A percentile compares a stretch with the other conserved stretches of the same genome.
Conservation (phyloP, 1,140 invertebrate species). For the Drosophila ambigua region DNA sequence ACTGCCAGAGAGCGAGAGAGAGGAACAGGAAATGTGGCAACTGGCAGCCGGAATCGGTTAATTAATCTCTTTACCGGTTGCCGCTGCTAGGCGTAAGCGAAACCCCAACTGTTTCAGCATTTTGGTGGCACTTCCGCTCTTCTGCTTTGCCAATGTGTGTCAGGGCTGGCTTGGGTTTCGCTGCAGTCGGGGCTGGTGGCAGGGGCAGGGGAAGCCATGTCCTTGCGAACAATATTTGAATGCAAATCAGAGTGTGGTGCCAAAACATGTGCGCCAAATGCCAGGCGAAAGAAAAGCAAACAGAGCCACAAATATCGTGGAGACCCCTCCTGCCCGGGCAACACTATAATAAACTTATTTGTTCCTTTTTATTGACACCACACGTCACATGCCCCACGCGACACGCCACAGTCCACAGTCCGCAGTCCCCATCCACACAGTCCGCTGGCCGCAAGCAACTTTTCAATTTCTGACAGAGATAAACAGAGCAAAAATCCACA, state of each 20-base stretch:
- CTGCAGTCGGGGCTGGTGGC: background rate
- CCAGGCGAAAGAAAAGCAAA: slow-evolving; percentile 35
- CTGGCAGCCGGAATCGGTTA: slow-evolving; percentile 74
- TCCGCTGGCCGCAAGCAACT: slow-evolving; percentile 23
- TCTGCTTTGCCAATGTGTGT: slow-evolving; percentile 48
- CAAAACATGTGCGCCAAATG: slow-evolving; percentile 38
- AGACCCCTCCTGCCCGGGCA: slow-evolving; percentile 16
- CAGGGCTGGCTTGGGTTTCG: slow-evolving; percentile 39
- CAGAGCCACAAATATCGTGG: slow-evolving; percentile 26
- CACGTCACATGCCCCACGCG: background rate
- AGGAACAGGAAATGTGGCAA: slow-evolving; percentile 65
- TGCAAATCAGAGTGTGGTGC: slow-evolving; percentile 35
- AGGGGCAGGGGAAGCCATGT: background rate
- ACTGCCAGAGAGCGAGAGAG: slow-evolving; percentile 47
- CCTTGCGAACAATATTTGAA: slow-evolving; percentile 58
- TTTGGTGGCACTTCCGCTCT: slow-evolving; percentile 63
- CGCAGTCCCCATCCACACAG: background rate
- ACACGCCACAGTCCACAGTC: background rate
- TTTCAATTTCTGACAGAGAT: slow-evolving; percentile 65
- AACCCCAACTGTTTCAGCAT: slow-evolving; percentile 42
- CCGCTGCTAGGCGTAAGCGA: slow-evolving; percentile 8
- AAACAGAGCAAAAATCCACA: slow-evolving; percentile 1
- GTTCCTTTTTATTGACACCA: slow-evolving; percentile 33
- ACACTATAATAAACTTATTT: slow-evolving; percentile 40
- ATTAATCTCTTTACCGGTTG: slow-evolving; percentile 76